These are phyloP conservation scores for Hydrolagus colliei DNA, from an alignment of 2,797 vertebrate species.

Conservation along the genomic window DNA sequence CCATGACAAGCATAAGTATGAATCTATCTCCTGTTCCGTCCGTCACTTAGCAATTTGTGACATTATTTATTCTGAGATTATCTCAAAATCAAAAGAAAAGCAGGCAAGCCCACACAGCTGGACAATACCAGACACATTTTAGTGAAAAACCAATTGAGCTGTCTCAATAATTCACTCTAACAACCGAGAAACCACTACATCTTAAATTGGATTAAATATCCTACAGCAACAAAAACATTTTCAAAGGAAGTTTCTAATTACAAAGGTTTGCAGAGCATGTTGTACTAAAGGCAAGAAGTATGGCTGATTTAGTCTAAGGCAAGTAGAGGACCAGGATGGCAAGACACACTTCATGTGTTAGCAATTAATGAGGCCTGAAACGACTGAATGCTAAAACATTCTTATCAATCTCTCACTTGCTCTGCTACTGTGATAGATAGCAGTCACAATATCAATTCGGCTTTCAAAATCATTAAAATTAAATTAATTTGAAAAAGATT, in stretches of 20 bases:
- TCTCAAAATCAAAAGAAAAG: constrained; percentile 40
- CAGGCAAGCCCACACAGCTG: constrained; percentile 43
- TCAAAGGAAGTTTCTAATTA: constrained; percentile 44
- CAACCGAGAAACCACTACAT: constrained; percentile 37
- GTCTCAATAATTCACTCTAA: constrained; percentile 39
- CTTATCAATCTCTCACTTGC: not conserved
- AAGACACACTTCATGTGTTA: not conserved
- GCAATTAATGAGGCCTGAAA: too few species aligned
- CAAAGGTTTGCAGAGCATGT: constrained; percentile 37
- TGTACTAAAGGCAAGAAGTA: constrained; percentile 35
- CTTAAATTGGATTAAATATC: constrained; percentile 41
- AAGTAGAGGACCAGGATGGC: constrained; percentile 5
- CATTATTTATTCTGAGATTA: constrained; percentile 33
- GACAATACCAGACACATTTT: constrained; percentile 40
- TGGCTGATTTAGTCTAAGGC: constrained; percentile 33
- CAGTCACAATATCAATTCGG: not conserved
- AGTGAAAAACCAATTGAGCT: constrained; percentile 26
- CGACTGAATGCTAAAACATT: not conserved
- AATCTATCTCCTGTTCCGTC: constrained; percentile 31
- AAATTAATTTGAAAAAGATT: not conserved
- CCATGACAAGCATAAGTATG: not conserved
- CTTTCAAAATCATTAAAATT: not conserved
- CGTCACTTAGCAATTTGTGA: constrained; percentile 29
- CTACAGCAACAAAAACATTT: constrained; percentile 42
- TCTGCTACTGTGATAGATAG: not conserved